A percentile compares a stretch with the other conserved stretches of the same genome.
Evolutionary conservation across 2,888 invertebrate genomes (phyloP).

Genomic region (Noctua fimbriata): DNA sequence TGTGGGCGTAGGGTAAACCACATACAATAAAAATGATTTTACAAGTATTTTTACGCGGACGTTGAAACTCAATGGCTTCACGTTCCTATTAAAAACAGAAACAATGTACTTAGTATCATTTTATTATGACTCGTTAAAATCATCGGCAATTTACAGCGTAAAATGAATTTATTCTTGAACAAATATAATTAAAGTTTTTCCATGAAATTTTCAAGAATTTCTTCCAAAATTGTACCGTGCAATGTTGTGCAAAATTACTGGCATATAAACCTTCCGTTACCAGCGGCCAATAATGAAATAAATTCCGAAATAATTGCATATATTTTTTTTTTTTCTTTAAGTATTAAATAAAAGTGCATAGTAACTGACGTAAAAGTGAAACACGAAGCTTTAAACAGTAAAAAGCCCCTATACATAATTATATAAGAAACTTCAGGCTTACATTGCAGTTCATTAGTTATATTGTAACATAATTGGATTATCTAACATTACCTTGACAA

Average conservation of each 20-base stretch:
- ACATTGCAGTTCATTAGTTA: background rate
- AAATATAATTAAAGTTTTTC: background rate
- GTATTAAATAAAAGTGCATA: background rate
- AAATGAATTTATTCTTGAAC: background rate
- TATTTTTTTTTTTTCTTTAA: background rate
- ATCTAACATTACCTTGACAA: background rate
- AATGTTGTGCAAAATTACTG: background rate
- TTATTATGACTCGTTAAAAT: background rate
- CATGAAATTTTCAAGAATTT: background rate
- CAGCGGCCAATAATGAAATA: background rate
- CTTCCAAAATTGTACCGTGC: background rate
- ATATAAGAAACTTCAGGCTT: background rate
- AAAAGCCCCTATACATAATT: conserved; percentile 5
- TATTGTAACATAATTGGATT: background rate
- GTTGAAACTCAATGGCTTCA: background rate
- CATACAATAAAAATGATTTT: background rate
- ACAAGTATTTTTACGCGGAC: background rate
- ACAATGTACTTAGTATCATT: background rate
- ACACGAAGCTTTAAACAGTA: background rate
- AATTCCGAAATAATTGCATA: background rate
- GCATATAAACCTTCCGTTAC: background rate
- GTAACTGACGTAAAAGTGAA: background rate
- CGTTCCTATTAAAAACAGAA: background rate
- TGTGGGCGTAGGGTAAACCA: background rate
- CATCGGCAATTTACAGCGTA: background rate